These are phyloP conservation scores for Euleptes europaea DNA, from an alignment of 2,113 vertebrate species.

Conservation along the genomic window DNA sequence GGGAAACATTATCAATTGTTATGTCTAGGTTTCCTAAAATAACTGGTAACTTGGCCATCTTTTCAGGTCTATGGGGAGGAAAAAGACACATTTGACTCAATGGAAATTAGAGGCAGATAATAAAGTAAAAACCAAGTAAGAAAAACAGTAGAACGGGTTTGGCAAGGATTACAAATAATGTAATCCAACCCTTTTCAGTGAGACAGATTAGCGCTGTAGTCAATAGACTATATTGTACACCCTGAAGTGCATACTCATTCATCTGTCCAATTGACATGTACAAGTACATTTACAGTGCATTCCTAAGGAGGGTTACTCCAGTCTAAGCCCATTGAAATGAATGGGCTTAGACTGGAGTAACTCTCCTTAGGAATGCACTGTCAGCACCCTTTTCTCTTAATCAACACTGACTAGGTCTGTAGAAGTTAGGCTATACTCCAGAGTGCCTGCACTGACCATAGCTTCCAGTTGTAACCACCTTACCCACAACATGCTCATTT, in stretches of 20 bases:
- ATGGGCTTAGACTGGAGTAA: no score
- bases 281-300: not conserved
- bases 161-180: not conserved
- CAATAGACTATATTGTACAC: not conserved
- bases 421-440: not conserved
- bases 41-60: constrained; percentile 97
- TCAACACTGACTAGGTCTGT: not conserved
- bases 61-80: constrained; percentile 87
- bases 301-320: no score
- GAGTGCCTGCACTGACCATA: not conserved
- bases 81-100: constrained; percentile 49
- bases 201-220: not conserved
- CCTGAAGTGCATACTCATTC: not conserved
- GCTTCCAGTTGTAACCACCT: not conserved
- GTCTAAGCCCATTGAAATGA: no score
- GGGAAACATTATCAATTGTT: constrained; percentile 92
- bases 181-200: not conserved
- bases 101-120: constrained; percentile 14
- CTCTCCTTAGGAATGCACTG: no score
- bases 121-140: not conserved
- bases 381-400: not conserved
- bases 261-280: not conserved
- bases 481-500: not conserved
- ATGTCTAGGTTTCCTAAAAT: constrained; percentile 98
- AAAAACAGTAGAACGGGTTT: not conserved